These are phyloP conservation scores for Caenorhabditis brenneri DNA, from an alignment of 1,140 invertebrate genomes.

Conservation along the genomic window DNA sequence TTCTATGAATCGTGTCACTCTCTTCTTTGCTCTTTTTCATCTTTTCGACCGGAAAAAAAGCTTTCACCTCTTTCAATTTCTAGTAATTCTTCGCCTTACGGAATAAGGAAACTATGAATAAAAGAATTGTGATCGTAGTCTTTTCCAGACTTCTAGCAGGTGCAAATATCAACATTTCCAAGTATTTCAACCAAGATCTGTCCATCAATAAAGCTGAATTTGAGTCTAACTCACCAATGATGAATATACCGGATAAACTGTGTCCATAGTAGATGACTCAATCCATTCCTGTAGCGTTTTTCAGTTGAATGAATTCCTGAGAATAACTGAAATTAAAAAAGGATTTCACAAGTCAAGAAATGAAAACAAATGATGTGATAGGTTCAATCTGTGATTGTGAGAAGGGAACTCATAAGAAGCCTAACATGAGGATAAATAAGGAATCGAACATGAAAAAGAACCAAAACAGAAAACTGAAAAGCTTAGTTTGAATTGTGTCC, in stretches of 20 bases:
- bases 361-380: neutral
- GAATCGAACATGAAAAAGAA: neutral
- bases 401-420: neutral
- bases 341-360: neutral
- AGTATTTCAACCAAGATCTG: neutral
- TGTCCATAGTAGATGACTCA: neutral
- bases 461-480: neutral
- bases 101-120: neutral
- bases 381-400: neutral
- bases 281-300: neutral
- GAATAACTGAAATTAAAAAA: neutral
- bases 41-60: neutral
- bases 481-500: neutral
- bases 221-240: neutral
- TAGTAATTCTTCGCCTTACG: neutral
- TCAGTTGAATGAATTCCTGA: neutral
- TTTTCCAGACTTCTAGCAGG: neutral
- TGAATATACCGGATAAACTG: slow-evolving; percentile 26
- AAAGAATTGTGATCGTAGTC: neutral
- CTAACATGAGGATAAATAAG: neutral
- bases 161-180: neutral
- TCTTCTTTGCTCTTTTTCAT: slow-evolving; percentile 19
- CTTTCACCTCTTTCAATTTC: neutral
- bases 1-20: neutral
- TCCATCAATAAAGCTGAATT: neutral